phyloP scores from a whole-genome alignment of 2,888 invertebrate genomes.

The Alentia gelatinosa region DNA sequence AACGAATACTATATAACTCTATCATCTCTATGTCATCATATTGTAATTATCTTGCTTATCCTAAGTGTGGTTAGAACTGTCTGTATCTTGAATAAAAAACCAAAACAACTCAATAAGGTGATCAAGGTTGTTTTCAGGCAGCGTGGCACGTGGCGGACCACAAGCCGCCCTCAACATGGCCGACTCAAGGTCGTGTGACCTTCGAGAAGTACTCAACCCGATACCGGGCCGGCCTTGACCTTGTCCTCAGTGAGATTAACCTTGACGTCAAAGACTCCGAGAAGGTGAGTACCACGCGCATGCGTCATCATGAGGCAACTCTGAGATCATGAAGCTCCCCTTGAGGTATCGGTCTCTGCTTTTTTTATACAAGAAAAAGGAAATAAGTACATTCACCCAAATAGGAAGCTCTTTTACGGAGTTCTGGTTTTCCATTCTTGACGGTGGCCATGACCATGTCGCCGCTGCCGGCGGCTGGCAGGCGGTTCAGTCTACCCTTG shows the following conservation, averaged over 20 bases:
- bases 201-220: slow-evolving; percentile 84
- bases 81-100: no score
- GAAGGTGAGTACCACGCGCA: slow-evolving; percentile 68
- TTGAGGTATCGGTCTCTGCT: no score
- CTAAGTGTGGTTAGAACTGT: no score
- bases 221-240: slow-evolving; percentile 69
- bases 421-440: slow-evolving; percentile 99
- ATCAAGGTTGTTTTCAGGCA: no score
- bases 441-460: slow-evolving; percentile 99
- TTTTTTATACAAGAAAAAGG: no score
- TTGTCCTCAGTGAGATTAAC: slow-evolving; percentile 67
- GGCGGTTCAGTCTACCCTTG: slow-evolving; percentile 97
- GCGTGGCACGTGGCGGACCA: slow-evolving; percentile 61
- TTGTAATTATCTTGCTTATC: no score
- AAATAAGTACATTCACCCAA: no score
- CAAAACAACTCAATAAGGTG: no score
- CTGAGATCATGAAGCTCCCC: no score
- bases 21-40: no score
- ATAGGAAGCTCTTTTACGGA: slow-evolving; percentile 98
- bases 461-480: slow-evolving; percentile 98
- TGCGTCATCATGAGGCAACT: no score
- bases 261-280: slow-evolving; percentile 60
- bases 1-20: no score
- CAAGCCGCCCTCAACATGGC: slow-evolving; percentile 85
- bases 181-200: slow-evolving; percentile 88